Conservation (phyloP, 2,888 invertebrate genomes). For the Laspeyria flexula region DNA sequence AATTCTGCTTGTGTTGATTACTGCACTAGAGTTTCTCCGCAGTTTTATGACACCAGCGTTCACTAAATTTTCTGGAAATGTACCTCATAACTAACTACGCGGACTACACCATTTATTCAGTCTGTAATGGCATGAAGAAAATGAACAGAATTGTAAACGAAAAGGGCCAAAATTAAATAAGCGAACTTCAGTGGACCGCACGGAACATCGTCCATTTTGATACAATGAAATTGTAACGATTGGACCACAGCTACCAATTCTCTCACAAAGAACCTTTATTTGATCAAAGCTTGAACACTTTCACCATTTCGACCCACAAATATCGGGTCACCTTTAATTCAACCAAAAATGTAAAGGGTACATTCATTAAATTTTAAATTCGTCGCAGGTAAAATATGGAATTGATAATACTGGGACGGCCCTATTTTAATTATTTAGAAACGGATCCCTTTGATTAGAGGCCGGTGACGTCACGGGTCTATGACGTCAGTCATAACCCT, state of each 20-base stretch:
- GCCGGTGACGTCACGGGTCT: conserved; percentile 16
- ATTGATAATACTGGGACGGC: conserved; percentile 35
- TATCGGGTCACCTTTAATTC: conserved; percentile 18
- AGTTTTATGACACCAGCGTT: too few relatives aligned
- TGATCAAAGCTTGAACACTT: conserved; percentile 15
- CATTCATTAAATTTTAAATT: conserved; percentile 31
- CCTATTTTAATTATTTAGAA: conserved; percentile 41
- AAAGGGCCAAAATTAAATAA: background rate
- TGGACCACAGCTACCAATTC: background rate
- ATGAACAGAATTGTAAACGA: background rate
- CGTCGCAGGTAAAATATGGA: conserved; percentile 37
- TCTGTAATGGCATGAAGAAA: too few relatives aligned
- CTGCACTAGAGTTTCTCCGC: too few relatives aligned
- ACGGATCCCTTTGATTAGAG: conserved; percentile 31
- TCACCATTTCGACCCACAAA: background rate
- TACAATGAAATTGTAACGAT: background rate
- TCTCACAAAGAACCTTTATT: conserved; percentile 13
- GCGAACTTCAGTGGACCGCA: background rate
- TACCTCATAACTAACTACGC: too few relatives aligned
- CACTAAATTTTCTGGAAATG: too few relatives aligned
- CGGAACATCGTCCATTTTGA: background rate
- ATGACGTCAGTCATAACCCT: conserved; percentile 6
- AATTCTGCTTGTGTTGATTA: too few relatives aligned
- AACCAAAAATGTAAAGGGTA: conserved; percentile 18
- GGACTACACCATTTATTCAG: background rate